Percentiles rank a stretch among this genome's conserved stretches.
Evolutionary conservation across 2,888 invertebrate genomes (phyloP).

Genomic region (Deroplatys truncata): DNA sequence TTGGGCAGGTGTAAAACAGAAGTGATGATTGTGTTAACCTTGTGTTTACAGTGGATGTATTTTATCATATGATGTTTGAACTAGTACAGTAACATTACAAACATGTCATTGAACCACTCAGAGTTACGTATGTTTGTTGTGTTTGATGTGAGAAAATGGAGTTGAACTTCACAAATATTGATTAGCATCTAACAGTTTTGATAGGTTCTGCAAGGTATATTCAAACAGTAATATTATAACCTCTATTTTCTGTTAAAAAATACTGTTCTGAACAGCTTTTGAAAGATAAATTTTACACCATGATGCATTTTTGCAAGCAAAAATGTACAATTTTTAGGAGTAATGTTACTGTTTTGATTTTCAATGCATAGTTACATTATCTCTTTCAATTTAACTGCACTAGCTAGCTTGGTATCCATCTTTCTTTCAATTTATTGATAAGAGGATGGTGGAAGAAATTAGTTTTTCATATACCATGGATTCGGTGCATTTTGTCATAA

Average conservation of each 20-base stretch:
- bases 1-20: neutral
- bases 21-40: neutral
- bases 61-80: slow-evolving; percentile 21
- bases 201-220: slow-evolving; percentile 14
- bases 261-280: neutral
- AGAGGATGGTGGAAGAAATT: slow-evolving; percentile 3
- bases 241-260: slow-evolving; percentile 3
- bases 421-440: slow-evolving; percentile 2
- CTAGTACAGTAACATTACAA: slow-evolving; percentile 15
- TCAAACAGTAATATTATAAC: slow-evolving; percentile 9
- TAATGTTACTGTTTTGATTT: slow-evolving; percentile 3
- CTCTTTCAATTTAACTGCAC: neutral
- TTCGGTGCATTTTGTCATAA: neutral
- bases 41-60: slow-evolving; percentile 24
- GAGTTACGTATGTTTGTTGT: slow-evolving; percentile 24
- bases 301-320: neutral
- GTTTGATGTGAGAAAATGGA: slow-evolving; percentile 19
- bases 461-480: neutral
- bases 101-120: slow-evolving; percentile 22
- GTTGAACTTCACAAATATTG: neutral
- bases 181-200: slow-evolving; percentile 17
- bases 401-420: slow-evolving; percentile 9
- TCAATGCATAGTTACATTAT: slow-evolving; percentile 2
- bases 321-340: neutral
- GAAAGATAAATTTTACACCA: neutral